Evolutionary conservation across 2,797 vertebrate species (phyloP).

Genomic region (Mastacembelus armatus): DNA sequence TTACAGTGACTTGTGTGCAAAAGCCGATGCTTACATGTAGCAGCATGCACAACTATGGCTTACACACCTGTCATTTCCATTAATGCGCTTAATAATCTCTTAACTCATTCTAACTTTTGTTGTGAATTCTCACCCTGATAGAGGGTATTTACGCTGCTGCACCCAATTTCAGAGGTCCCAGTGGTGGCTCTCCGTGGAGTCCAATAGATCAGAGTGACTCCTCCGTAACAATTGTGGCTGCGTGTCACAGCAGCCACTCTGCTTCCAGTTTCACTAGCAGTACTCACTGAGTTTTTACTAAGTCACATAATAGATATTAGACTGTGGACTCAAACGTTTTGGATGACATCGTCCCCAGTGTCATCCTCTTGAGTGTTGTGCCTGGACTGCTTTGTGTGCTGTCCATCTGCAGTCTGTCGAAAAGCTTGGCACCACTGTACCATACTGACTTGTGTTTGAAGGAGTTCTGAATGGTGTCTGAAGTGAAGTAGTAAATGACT

Average conservation of each 20-base stretch:
- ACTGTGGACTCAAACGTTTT: conserved; percentile 88
- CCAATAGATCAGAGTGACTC: conserved; percentile 23
- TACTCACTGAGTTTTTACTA: conserved; percentile 8
- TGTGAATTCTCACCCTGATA: not conserved
- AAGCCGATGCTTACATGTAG: not conserved
- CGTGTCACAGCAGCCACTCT: conserved; percentile 10
- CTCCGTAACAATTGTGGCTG: conserved; percentile 27
- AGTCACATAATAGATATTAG: conserved; percentile 66
- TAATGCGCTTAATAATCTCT: not conserved
- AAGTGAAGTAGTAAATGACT: conserved; percentile 97
- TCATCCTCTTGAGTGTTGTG: conserved; percentile 56
- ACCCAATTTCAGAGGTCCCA: conserved; percentile 10
- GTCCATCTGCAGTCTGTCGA: conserved; percentile 81
- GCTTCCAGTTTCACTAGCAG: conserved; percentile 24
- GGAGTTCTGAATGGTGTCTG: conserved; percentile 95
- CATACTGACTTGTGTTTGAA: conserved; percentile 88
- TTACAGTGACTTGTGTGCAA: conserved; percentile 8
- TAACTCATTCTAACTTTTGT: not conserved
- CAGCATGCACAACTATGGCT: not conserved
- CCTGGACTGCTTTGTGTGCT: conserved; percentile 69
- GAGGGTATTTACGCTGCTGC: not conserved
- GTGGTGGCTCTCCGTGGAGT: conserved; percentile 26
- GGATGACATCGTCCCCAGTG: conserved; percentile 74
- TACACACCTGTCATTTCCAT: not conserved
- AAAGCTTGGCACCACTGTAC: conserved; percentile 77